Conservation (phyloP, 2,888 invertebrate genomes). For the Rhagonycha lutea region DNA sequence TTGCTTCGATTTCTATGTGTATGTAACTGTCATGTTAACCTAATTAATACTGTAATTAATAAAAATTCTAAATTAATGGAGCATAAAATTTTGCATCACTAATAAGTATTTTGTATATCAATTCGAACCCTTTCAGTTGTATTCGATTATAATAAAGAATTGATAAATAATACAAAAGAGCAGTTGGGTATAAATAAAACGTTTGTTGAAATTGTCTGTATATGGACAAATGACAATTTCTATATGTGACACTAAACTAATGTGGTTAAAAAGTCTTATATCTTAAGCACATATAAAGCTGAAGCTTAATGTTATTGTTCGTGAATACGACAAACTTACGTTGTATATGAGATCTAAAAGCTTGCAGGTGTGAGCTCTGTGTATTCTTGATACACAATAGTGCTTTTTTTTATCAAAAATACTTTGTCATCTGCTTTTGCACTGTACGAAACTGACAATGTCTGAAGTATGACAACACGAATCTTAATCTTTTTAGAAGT, state of each 20-base stretch:
- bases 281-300: constrained; percentile 23
- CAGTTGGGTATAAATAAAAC: constrained; percentile 1
- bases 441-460: neutral
- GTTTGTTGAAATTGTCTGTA: neutral
- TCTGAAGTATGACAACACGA: neutral
- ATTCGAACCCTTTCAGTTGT: neutral
- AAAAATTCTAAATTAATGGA: neutral
- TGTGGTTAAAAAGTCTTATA: constrained; percentile 23
- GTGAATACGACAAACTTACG: constrained; percentile 26
- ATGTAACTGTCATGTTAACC: constrained; percentile 1
- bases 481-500: neutral
- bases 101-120: neutral
- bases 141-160: neutral
- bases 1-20: constrained; percentile 1
- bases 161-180: neutral
- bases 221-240: neutral
- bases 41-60: neutral
- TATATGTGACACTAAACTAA: constrained; percentile 23
- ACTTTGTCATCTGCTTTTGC: neutral
- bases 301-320: constrained; percentile 24
- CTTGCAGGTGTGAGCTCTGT: constrained; percentile 27
- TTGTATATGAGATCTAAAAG: constrained; percentile 21
- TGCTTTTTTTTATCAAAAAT: neutral
- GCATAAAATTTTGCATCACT: neutral
- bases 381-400: neutral